phyloP scores from a whole-genome alignment of 2,113 vertebrate genomes.

The Boulengeromyrus knoepffleri region DNA sequence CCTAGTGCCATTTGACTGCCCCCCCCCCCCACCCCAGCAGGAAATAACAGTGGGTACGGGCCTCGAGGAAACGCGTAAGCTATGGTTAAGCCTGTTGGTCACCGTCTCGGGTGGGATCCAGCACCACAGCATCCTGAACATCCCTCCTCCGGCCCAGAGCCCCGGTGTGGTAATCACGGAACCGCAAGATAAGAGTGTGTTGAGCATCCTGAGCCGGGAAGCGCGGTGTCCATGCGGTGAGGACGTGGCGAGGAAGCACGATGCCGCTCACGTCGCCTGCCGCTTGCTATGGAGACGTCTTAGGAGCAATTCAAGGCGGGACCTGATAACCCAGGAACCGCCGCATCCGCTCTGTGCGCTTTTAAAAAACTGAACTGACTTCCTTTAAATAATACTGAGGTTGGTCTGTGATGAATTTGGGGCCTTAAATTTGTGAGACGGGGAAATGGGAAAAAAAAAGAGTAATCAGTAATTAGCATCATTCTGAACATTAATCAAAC shows the following conservation, averaged over 20 bases:
- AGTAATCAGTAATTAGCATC: not conserved
- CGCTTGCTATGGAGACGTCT: not conserved
- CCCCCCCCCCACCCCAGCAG: too few relatives aligned
- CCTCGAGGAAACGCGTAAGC: not conserved
- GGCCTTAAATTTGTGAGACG: not conserved
- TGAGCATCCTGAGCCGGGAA: not conserved
- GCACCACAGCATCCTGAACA: slow-evolving; percentile 62
- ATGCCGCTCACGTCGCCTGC: not conserved
- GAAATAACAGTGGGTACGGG: not conserved
- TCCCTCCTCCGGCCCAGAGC: slow-evolving; percentile 27
- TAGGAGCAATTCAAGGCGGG: not conserved
- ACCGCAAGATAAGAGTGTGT: not conserved
- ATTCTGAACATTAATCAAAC: not conserved
- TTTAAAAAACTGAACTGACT: not conserved
- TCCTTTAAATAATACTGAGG: not conserved
- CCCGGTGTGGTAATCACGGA: not conserved
- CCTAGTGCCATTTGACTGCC: too few relatives aligned
- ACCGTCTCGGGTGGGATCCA: slow-evolving; percentile 37
- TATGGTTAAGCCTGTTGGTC: not conserved
- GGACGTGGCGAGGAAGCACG: slow-evolving; percentile 15
- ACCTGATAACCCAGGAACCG: not conserved
- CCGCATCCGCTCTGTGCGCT: not conserved
- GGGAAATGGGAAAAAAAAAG: not conserved
- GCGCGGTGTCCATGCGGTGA: too few relatives aligned
- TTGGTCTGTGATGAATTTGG: not conserved